Percentiles rank a stretch among this genome's conserved stretches.
Evolutionary conservation across 1,140 invertebrate genomes (phyloP).

Genomic region (Sarcophaga bullata): DNA sequence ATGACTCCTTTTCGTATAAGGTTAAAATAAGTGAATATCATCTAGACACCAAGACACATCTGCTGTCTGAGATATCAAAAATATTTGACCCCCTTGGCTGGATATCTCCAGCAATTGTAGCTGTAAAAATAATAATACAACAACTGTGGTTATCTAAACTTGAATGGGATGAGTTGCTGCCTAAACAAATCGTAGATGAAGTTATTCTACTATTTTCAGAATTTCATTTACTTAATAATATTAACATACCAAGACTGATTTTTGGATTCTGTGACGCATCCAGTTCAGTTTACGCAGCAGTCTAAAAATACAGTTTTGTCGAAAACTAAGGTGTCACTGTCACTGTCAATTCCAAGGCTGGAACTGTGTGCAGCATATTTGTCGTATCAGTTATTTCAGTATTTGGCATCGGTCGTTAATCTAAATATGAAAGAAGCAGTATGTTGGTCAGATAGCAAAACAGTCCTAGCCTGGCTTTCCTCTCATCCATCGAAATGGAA

Average conservation of each 20-base stretch:
- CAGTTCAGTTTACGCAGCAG: neutral
- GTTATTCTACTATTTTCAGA: neutral
- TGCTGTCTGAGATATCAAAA: constrained; percentile 60
- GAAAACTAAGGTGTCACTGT: neutral
- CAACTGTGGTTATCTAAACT: constrained; percentile 53
- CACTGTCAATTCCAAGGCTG: neutral
- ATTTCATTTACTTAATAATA: neutral
- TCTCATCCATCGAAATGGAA: neutral
- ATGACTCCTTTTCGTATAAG: constrained; percentile 30
- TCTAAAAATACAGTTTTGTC: neutral
- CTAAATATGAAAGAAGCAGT: neutral
- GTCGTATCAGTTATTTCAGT: neutral
- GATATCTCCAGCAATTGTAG: constrained; percentile 57
- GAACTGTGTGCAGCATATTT: constrained; percentile 6
- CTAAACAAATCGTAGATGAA: constrained; percentile 25
- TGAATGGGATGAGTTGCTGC: constrained; percentile 59
- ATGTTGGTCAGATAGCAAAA: constrained; percentile 1
- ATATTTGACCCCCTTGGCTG: constrained; percentile 62
- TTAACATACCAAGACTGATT: neutral
- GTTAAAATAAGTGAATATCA: neutral
- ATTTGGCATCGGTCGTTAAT: neutral
- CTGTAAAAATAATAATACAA: constrained; percentile 64
- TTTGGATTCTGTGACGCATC: constrained; percentile 22
- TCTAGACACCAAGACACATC: constrained; percentile 56
- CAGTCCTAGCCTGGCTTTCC: neutral